phyloP scores from a whole-genome alignment of 2,888 invertebrate genomes.

The Eilema griseolum region DNA sequence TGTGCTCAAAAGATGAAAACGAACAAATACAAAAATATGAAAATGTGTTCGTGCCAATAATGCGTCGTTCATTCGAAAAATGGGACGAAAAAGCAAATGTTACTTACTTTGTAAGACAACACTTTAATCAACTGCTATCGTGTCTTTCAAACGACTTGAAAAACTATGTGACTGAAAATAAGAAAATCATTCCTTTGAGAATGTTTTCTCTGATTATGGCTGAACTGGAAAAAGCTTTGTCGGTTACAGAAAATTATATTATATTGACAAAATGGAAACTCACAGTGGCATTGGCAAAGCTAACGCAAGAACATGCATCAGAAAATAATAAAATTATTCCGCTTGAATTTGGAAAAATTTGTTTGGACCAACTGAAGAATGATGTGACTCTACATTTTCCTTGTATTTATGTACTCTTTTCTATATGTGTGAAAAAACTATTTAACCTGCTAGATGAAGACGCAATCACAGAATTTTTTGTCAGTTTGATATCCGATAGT shows the following conservation, averaged over 20 bases:
- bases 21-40: slow-evolving; percentile 62
- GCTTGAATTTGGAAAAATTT: slow-evolving; percentile 60
- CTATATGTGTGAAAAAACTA: slow-evolving; percentile 50
- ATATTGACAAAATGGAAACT: slow-evolving; percentile 65
- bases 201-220: slow-evolving; percentile 56
- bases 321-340: slow-evolving; percentile 42
- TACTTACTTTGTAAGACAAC: slow-evolving; percentile 44
- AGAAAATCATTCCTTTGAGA: slow-evolving; percentile 54
- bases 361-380: slow-evolving; percentile 60
- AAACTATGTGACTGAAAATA: slow-evolving; percentile 47
- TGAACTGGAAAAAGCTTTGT: slow-evolving; percentile 52
- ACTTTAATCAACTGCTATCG: slow-evolving; percentile 52
- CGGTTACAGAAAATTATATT: slow-evolving; percentile 64
- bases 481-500: slow-evolving; percentile 55
- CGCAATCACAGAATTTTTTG: slow-evolving; percentile 44
- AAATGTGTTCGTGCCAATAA: slow-evolving; percentile 59
- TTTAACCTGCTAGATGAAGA: slow-evolving; percentile 27
- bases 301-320: slow-evolving; percentile 47
- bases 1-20: slow-evolving; percentile 58
- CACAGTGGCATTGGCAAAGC: slow-evolving; percentile 52
- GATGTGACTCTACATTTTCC: slow-evolving; percentile 64
- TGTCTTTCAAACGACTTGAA: slow-evolving; percentile 54
- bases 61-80: slow-evolving; percentile 53
- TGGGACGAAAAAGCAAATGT: slow-evolving; percentile 55
- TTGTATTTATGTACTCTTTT: slow-evolving; percentile 65